phyloP scores from a whole-genome alignment of 1,140 invertebrate species.

The Drosophila novamexicana region DNA sequence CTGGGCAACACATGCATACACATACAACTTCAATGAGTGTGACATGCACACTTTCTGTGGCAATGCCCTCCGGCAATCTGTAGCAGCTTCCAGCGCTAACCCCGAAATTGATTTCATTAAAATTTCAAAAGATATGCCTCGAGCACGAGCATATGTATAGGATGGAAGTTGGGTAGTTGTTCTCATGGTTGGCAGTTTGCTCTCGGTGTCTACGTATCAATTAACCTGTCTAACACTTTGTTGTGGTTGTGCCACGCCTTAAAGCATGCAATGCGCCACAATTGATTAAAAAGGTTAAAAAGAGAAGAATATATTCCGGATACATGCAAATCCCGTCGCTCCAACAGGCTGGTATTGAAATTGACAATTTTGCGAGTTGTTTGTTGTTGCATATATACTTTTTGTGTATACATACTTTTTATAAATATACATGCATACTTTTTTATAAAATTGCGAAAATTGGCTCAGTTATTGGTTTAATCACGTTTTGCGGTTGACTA shows the following conservation, averaged over 20 bases:
- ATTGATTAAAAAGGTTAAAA: constrained; percentile 34
- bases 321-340: constrained; percentile 13
- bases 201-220: constrained; percentile 71
- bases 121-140: constrained; percentile 74
- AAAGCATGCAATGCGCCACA: constrained; percentile 7
- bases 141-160: constrained; percentile 24
- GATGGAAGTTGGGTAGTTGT: constrained; percentile 3
- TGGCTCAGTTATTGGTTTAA: constrained; percentile 66
- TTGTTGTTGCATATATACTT: constrained; percentile 28
- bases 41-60: constrained; percentile 3
- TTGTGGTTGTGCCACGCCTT: constrained; percentile 50
- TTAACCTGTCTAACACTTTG: constrained; percentile 76
- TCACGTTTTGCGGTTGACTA: constrained; percentile 62
- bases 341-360: constrained; percentile 54
- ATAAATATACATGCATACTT: neutral
- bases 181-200: constrained; percentile 2
- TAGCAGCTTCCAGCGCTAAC: constrained; percentile 37
- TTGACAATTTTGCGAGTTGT: constrained; percentile 52
- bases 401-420: neutral
- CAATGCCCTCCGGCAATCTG: constrained; percentile 37
- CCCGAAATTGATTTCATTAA: constrained; percentile 78
- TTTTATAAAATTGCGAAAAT: constrained; percentile 43
- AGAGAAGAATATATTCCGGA: constrained; percentile 28
- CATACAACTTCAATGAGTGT: neutral
- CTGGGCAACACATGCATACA: constrained; percentile 1